phyloP scores from a whole-genome alignment of 92 coral and sea anemone species.

The Muricea muricata region DNA sequence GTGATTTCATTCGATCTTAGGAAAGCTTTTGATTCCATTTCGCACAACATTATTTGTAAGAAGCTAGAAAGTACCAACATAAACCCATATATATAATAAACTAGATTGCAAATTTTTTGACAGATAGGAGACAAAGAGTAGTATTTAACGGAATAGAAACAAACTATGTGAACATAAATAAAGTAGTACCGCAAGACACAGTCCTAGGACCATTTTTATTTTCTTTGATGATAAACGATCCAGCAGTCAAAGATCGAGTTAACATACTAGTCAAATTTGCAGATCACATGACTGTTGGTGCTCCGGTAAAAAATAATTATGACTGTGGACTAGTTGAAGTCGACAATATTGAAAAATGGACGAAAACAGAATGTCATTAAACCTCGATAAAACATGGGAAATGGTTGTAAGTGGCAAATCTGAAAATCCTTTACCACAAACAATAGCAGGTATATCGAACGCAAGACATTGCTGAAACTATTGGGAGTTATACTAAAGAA shows the following conservation, averaged over 20 bases:
- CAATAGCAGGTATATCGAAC: slow-evolving; percentile 21
- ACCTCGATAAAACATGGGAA: slow-evolving; percentile 32
- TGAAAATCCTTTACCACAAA: slow-evolving; percentile 24
- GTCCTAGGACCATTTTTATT: slow-evolving; percentile 32
- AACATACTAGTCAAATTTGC: slow-evolving; percentile 49
- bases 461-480: slow-evolving; percentile 27
- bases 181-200: slow-evolving; percentile 40
- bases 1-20: slow-evolving; percentile 29
- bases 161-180: slow-evolving; percentile 39
- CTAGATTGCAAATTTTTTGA: slow-evolving; percentile 25
- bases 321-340: slow-evolving; percentile 42
- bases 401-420: slow-evolving; percentile 27
- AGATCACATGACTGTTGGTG: slow-evolving; percentile 51
- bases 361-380: slow-evolving; percentile 7
- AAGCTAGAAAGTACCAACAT: slow-evolving; percentile 15
- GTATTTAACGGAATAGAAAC: slow-evolving; percentile 43
- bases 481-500: not conserved
- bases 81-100: slow-evolving; percentile 30
- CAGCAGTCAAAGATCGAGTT: slow-evolving; percentile 30
- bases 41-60: slow-evolving; percentile 18
- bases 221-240: slow-evolving; percentile 57
- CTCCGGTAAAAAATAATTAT: slow-evolving; percentile 19
- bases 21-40: slow-evolving; percentile 38
- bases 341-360: slow-evolving; percentile 39
- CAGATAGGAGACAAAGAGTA: slow-evolving; percentile 37